phyloP scores from a whole-genome alignment of 30 jellyfish, hydroid and myxozoan genomes.

The Clytia hemisphaerica region DNA sequence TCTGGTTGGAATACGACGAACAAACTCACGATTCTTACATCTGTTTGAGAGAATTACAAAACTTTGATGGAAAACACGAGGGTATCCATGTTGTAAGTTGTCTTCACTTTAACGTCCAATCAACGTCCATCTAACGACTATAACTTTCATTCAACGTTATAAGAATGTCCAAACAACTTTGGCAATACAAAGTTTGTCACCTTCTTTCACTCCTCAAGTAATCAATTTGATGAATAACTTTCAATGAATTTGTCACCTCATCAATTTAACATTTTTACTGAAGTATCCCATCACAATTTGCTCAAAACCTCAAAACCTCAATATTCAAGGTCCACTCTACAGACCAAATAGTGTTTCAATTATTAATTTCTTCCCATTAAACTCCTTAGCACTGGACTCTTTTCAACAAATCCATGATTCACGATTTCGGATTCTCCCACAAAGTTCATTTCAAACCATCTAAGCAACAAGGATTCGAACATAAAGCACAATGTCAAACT shows the following conservation, averaged over 20 bases:
- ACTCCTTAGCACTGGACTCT: slow-evolving; percentile 11
- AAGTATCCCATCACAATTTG: too few relatives aligned
- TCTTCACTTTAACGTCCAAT: background rate
- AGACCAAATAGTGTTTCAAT: too few relatives aligned
- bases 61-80: slow-evolving; percentile 12
- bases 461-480: background rate
- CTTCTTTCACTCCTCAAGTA: too few relatives aligned
- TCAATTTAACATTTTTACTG: too few relatives aligned
- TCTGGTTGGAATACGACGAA: slow-evolving; percentile 14
- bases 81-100: slow-evolving; percentile 15
- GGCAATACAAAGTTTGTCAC: too few relatives aligned
- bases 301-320: too few relatives aligned
- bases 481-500: slow-evolving; percentile 3
- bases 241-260: too few relatives aligned
- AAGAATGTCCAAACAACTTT: too few relatives aligned
- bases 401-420: slow-evolving; percentile 7
- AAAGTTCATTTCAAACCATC: background rate
- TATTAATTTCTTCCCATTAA: too few relatives aligned
- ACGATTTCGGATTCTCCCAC: background rate
- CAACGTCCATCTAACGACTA: background rate
- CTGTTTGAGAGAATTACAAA: slow-evolving; percentile 4
- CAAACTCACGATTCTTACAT: background rate
- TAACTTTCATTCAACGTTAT: too few relatives aligned
- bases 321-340: too few relatives aligned
- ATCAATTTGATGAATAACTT: too few relatives aligned